Conservation (phyloP, 2,113 vertebrate genomes). For the Centropus bengalensis region DNA sequence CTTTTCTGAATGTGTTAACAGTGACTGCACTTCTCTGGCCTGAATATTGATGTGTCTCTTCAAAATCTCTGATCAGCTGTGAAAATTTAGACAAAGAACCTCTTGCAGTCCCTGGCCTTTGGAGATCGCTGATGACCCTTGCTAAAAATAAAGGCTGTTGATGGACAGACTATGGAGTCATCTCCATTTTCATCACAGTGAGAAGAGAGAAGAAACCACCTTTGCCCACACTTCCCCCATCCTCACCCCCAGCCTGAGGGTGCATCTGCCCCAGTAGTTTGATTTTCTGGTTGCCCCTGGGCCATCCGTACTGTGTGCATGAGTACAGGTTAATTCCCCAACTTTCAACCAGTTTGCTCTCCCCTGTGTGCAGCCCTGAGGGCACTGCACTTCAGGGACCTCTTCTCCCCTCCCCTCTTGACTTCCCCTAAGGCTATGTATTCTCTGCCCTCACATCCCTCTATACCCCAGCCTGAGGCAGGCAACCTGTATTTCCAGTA, state of each 20-base stretch:
- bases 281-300: background rate
- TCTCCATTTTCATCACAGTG: background rate
- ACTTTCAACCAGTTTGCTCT: background rate
- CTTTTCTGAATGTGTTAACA: background rate
- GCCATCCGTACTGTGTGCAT: background rate
- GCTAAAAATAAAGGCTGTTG: background rate
- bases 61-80: background rate
- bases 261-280: background rate
- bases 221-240: too few relatives aligned
- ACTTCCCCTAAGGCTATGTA: background rate
- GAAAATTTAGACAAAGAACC: background rate
- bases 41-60: background rate
- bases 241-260: background rate
- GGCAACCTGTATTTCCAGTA: background rate
- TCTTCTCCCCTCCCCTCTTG: background rate
- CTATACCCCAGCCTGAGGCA: rapidly evolving
- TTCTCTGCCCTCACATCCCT: background rate
- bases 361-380: background rate
- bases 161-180: background rate
- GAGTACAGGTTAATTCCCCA: background rate
- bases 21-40: background rate
- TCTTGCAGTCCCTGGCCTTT: background rate
- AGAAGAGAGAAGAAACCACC: background rate
- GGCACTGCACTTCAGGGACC: background rate
- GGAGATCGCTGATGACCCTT: background rate